Percentiles rank a stretch among this genome's conserved stretches.
These are phyloP conservation scores for Eucriotettix oculatus DNA, from an alignment of 2,888 invertebrate genomes.

Conservation along the genomic window DNA sequence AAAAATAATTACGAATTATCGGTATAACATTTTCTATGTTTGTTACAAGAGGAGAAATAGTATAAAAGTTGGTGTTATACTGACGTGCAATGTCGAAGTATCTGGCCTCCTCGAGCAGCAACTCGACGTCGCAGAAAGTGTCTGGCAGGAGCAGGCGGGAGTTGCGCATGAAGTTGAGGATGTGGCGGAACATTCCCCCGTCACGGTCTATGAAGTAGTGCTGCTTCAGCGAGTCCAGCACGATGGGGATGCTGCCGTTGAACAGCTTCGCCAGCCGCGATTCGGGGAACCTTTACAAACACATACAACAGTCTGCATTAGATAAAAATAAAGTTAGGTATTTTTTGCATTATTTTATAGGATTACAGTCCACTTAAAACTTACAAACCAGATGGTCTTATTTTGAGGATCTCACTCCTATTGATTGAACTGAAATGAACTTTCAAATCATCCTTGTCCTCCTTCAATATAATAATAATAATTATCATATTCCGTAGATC, in stretches of 20 bases:
- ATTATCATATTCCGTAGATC: too few relatives aligned
- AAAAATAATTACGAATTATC: too few relatives aligned
- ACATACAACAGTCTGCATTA: not conserved
- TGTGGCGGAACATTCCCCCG: conserved; percentile 93
- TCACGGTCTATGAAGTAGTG: conserved; percentile 98
- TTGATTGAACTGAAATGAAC: too few relatives aligned
- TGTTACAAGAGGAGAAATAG: not conserved
- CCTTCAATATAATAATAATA: too few relatives aligned
- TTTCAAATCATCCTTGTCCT: too few relatives aligned
- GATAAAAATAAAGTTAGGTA: not conserved
- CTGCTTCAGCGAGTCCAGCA: conserved; percentile 88
- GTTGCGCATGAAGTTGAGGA: conserved; percentile 90
- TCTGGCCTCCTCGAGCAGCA: conserved; percentile 76
- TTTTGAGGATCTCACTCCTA: too few relatives aligned
- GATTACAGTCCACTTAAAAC: too few relatives aligned
- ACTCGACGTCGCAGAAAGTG: conserved; percentile 71
- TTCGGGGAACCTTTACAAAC: conserved; percentile 68
- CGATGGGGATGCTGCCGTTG: conserved; percentile 89
- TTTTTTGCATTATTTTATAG: too few relatives aligned
- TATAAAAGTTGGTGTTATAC: conserved; percentile 22
- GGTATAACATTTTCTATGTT: too few relatives aligned
- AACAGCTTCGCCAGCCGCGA: conserved; percentile 84
- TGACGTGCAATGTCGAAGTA: conserved; percentile 81
- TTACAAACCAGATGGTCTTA: too few relatives aligned
- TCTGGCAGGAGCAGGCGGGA: conserved; percentile 73